Percentiles rank a stretch among this genome's conserved stretches.
Conservation (phyloP, 1,140 invertebrate genomes). For the Megalopta genalis region DNA sequence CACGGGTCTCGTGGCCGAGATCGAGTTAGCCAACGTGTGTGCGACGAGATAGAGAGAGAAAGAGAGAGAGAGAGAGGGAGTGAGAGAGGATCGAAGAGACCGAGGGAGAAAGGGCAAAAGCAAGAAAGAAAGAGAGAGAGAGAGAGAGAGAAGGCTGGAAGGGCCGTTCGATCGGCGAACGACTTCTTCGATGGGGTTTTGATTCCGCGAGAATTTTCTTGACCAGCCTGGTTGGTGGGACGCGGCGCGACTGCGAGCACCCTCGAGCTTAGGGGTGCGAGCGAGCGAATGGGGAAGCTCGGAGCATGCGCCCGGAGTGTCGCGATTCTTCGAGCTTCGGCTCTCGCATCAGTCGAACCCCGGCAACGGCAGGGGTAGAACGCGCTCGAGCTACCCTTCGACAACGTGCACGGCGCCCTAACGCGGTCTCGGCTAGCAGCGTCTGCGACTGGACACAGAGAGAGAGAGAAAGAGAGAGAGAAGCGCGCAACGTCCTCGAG, state of each 20-base stretch:
- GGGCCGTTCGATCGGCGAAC: constrained; percentile 6
- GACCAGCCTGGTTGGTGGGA: constrained; percentile 57
- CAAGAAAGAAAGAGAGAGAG: background rate
- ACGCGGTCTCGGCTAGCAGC: background rate
- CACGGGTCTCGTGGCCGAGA: no score
- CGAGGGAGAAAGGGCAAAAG: constrained; percentile 2
- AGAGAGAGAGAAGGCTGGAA: constrained; percentile 1
- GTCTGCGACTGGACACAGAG: no score
- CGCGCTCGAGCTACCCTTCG: constrained; percentile 62
- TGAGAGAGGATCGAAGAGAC: constrained; percentile 8
- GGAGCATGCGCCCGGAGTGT: constrained; percentile 67
- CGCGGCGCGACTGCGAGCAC: constrained; percentile 6
- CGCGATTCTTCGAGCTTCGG: constrained; percentile 51
- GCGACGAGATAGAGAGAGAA: background rate
- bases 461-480: no score
- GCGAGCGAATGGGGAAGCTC: constrained; percentile 37
- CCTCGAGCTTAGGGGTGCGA: background rate
- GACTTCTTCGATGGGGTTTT: constrained; percentile 32
- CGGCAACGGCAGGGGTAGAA: constrained; percentile 71
- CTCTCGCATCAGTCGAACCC: constrained; percentile 71
- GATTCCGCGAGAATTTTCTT: constrained; percentile 53
- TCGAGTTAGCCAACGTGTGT: no score
- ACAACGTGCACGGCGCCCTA: constrained; percentile 57
- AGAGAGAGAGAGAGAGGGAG: constrained; percentile 12
- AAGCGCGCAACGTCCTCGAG: no score